Conservation (phyloP, 2,113 vertebrate species). For the Forbesichthys papilliferus region DNA sequence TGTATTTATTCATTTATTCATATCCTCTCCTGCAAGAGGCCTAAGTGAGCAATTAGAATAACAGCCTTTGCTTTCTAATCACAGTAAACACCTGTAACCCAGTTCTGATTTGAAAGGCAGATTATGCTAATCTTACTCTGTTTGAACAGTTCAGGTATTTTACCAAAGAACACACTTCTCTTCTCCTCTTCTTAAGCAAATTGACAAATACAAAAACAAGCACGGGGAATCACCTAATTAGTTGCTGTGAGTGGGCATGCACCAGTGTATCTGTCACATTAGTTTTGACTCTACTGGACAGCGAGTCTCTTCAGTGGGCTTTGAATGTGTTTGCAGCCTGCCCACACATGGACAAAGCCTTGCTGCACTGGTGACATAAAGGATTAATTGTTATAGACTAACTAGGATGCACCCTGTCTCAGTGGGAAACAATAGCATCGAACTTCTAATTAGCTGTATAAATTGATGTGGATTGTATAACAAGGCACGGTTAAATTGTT, state of each 20-base stretch:
- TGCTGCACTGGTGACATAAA: not conserved
- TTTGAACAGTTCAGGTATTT: constrained; percentile 38
- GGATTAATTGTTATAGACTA: constrained; percentile 1
- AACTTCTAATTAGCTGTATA: not conserved
- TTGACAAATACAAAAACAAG: not conserved
- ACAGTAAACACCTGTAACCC: constrained; percentile 54
- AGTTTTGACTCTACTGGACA: not conserved
- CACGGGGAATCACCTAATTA: not conserved
- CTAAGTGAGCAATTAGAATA: constrained; percentile 50
- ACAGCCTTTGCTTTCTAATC: constrained; percentile 55
- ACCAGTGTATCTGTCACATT: not conserved
- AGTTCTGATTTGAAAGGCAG: constrained; percentile 57
- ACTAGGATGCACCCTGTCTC: not conserved
- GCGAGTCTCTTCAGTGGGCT: not conserved
- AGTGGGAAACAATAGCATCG: not conserved
- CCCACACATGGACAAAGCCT: not conserved
- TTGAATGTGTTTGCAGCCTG: not conserved
- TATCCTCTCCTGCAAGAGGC: constrained; percentile 15
- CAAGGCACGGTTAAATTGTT: constrained; percentile 2
- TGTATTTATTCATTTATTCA: constrained; percentile 31
- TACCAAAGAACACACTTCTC: constrained; percentile 4
- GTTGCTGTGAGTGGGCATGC: not conserved
- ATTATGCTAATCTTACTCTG: constrained; percentile 58
- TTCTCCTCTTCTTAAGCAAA: not conserved
- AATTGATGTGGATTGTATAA: not conserved